Evolutionary conservation across 2,888 invertebrate species (phyloP).

Genomic region (Marronus borbonicus): DNA sequence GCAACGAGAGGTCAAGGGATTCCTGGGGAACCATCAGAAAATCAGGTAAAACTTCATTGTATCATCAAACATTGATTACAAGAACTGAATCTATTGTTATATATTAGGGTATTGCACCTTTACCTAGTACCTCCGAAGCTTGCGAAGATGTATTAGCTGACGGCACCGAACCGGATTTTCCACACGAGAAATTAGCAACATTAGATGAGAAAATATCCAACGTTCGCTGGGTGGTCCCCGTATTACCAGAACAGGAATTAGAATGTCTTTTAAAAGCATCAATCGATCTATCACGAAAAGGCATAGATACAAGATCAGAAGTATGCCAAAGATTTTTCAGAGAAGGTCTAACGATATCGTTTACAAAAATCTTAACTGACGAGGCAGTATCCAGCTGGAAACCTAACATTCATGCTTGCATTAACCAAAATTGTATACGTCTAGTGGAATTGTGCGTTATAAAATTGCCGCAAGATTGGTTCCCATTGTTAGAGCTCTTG

Average conservation of each 20-base stretch:
- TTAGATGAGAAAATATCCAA: conserved; percentile 97
- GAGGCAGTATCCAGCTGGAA: conserved; percentile 99
- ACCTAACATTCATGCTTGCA: conserved; percentile 95
- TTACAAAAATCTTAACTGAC: conserved; percentile 96
- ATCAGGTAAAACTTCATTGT: conserved; percentile 61
- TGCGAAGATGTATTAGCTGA: conserved; percentile 60
- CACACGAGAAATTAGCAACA: conserved; percentile 87
- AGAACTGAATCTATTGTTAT: not conserved
- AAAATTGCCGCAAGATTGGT: conserved; percentile 92
- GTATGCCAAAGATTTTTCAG: conserved; percentile 95
- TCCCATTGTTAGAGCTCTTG: conserved; percentile 91
- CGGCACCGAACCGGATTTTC: conserved; percentile 81
- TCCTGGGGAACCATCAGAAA: conserved; percentile 74
- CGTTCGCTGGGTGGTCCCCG: conserved; percentile 97
- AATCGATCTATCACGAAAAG: conserved; percentile 88
- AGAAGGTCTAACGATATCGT: conserved; percentile 94
- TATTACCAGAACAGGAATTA: conserved; percentile 95
- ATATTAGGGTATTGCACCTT: conserved; percentile 47
- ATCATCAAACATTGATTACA: not conserved
- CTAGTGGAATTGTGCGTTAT: conserved; percentile 93
- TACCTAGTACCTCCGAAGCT: conserved; percentile 57
- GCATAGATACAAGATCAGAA: conserved; percentile 91
- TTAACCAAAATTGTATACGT: conserved; percentile 93
- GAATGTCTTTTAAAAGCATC: conserved; percentile 92
- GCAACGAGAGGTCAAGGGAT: conserved; percentile 77